Percentiles rank a stretch among this genome's conserved stretches.
Evolutionary conservation across 2,888 invertebrate genomes (phyloP).

Genomic region (Rosalia funebris): DNA sequence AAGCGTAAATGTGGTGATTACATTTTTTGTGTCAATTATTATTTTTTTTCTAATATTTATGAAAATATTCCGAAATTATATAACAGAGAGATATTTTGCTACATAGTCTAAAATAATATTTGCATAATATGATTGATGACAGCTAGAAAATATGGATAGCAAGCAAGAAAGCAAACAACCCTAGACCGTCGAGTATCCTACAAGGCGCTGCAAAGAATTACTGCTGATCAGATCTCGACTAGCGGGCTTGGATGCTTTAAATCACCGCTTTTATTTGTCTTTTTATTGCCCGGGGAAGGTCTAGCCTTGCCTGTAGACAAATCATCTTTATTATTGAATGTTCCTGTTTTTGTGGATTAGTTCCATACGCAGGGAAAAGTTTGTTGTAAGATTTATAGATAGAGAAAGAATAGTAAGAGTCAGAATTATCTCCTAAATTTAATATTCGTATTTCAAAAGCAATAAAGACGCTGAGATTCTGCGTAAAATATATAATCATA

Average conservation of each 20-base stretch:
- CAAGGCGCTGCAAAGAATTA: slow-evolving; percentile 26
- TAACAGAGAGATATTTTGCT: slow-evolving; percentile 19
- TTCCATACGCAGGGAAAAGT: neutral
- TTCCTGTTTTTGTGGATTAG: neutral
- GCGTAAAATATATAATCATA: too few relatives aligned
- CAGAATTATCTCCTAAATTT: too few relatives aligned
- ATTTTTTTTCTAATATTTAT: too few relatives aligned
- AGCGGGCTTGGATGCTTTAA: slow-evolving; percentile 24
- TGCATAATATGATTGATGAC: slow-evolving; percentile 34
- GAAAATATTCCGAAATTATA: too few relatives aligned
- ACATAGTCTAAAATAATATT: slow-evolving; percentile 27
- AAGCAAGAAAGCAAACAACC: slow-evolving; percentile 32
- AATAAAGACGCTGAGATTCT: too few relatives aligned
- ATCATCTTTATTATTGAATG: neutral
- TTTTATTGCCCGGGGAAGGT: slow-evolving; percentile 13
- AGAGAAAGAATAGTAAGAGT: too few relatives aligned
- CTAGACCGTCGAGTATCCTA: slow-evolving; percentile 20
- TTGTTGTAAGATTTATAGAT: too few relatives aligned
- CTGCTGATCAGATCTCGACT: slow-evolving; percentile 26
- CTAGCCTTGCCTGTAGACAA: neutral
- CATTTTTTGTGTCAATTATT: too few relatives aligned
- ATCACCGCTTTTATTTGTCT: slow-evolving; percentile 31
- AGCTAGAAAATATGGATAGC: slow-evolving; percentile 25
- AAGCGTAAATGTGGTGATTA: too few relatives aligned
- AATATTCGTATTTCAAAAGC: too few relatives aligned